Evolutionary conservation across 2,888 invertebrate genomes (phyloP).

Genomic region (Sinodicranocentrus sp.): DNA sequence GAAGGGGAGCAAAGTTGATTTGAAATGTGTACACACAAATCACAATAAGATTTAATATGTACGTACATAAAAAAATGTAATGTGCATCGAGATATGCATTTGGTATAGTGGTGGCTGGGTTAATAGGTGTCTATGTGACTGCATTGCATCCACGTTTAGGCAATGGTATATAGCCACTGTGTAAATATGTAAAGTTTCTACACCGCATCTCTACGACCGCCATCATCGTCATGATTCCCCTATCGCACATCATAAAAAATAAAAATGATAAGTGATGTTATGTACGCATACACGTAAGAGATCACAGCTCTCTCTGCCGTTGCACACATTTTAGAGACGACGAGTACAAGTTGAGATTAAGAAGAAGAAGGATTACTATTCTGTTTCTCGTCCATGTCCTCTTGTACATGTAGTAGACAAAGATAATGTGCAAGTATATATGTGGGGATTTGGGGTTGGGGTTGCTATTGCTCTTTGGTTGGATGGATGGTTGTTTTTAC

Average conservation of each 20-base stretch:
- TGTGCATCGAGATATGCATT: conserved; percentile 30
- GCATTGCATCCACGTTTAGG: conserved; percentile 26
- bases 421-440: neutral
- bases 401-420: neutral
- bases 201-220: no score
- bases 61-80: conserved; percentile 9
- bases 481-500: neutral
- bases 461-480: neutral
- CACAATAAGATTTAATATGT: neutral
- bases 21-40: neutral
- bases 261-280: neutral
- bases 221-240: neutral
- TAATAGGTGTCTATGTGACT: conserved; percentile 58
- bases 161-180: no score
- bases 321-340: neutral
- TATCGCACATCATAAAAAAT: neutral
- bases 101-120: conserved; percentile 35
- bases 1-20: conserved; percentile 49
- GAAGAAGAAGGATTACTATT: neutral
- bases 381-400: conserved; percentile 2
- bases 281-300: conserved; percentile 1
- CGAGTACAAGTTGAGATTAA: neutral
- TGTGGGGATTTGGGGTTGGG: conserved; percentile 34
- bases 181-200: no score
- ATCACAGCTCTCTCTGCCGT: no score